Evolutionary conservation across 2,797 vertebrate genomes (phyloP), one percentile per base, ranked within the genome.

Genomic region (Chelidonichthys spinosus): DNA sequence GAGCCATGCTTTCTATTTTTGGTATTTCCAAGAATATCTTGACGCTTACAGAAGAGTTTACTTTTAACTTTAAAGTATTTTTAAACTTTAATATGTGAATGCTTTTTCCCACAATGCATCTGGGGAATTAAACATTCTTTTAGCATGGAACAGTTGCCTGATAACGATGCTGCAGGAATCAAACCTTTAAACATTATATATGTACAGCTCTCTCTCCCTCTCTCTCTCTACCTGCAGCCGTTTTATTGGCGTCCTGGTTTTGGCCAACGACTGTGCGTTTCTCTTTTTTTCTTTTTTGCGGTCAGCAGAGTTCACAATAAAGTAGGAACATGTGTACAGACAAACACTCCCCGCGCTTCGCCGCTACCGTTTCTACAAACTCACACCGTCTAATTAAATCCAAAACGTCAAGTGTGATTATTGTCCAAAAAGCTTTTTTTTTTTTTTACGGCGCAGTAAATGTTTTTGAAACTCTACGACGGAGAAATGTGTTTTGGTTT

Each of bases 261-360:
- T 50, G 55, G 80, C 64, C 63, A 35, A 75, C 84, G 6, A 76
- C 79, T 83, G 87, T 74, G 76, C 63, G 5, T 79, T 69, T 60
- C 4, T 25, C 25, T 7, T 13, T 54, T 56, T 25, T 13, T 54
- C 36, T 84, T 6, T 42, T 44, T 61, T 62, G 79, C 81, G 78
- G 92, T 87, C 80, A 87, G 68, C 42, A 56, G 67, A 90, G 90
- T 88, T 92, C 90, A 88, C 84, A 58, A 83, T 80, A 90, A 92
- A 90, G 83, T 87, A 83, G 76, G 84, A 92, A 87, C 90, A 92
- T 83, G 85, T 92, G 92, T 89, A 85, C 80, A 61, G 85, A 86
- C 83, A 82, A 87, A 81, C 79, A 83, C 61, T 50, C 61, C 14
- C 52, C 39, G 0, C 6, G 7, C 77, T 75, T 25, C 18, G 58